A percentile compares a stretch with the other conserved stretches of the same genome.
phyloP scores from a whole-genome alignment of 2,113 vertebrate genomes.

The Hyla sarda region DNA sequence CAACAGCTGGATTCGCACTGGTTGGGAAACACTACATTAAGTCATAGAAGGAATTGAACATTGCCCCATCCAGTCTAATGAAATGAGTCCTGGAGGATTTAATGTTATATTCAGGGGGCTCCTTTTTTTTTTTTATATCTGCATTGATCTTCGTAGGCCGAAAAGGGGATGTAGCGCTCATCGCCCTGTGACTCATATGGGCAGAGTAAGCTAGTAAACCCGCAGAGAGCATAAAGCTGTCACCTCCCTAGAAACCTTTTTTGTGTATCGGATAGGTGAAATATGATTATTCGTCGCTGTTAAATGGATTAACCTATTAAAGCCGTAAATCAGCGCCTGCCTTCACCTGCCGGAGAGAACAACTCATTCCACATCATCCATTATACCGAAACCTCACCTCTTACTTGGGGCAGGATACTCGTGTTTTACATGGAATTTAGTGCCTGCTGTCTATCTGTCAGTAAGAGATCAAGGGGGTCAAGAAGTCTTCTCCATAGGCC shows the following conservation, averaged over 20 bases:
- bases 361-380: neutral
- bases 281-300: constrained; percentile 38
- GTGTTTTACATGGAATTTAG: constrained; percentile 34
- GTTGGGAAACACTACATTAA: neutral
- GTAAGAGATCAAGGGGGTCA: neutral
- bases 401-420: constrained; percentile 32
- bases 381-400: constrained; percentile 28
- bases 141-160: constrained; percentile 34
- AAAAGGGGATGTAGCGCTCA: neutral
- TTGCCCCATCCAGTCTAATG: neutral
- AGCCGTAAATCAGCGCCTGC: constrained; percentile 29
- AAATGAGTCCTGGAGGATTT: neutral
- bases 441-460: constrained; percentile 2
- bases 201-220: constrained; percentile 37
- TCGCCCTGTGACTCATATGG: constrained; percentile 21
- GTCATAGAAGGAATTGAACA: neutral
- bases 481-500: too few relatives aligned
- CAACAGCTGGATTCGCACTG: too few relatives aligned
- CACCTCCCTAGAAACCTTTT: constrained; percentile 45
- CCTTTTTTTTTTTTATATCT: constrained; percentile 21
- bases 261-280: constrained; percentile 44
- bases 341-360: neutral
- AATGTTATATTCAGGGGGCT: neutral
- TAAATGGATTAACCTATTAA: constrained; percentile 49
- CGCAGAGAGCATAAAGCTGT: constrained; percentile 39